Evolutionary conservation across 2,888 invertebrate genomes (phyloP), one percentile per base, ranked within the genome.

Genomic region (Drosophila prostipennis): DNA sequence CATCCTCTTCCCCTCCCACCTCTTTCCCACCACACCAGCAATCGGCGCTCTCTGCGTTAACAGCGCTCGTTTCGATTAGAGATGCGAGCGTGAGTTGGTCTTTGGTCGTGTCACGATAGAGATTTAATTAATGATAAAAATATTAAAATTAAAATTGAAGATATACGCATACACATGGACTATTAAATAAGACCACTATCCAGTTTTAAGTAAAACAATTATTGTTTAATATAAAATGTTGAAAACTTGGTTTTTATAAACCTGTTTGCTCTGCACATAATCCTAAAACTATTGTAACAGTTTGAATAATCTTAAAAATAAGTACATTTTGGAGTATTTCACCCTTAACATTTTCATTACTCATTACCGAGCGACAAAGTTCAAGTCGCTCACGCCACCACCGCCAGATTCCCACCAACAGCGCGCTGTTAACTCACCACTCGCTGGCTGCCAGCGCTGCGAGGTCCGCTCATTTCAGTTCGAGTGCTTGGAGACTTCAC

Each of bases 401-500:
- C 8, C 57, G 7, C 58, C 14, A 57, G 14, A 14, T 14, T 19
- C n/a, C 29, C 29, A 32, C 39, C 39, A 58, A 32, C 57, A 58
- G 57, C 19, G 57, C 57, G 19, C 39, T 40, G 39, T 8, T 58
- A 58, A 14, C 59, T 36, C 58, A 58, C 58, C 59, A 58, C 40
- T 14, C 19, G 58, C 58, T 32, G 32, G 36, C 60, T 36, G 61
- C 29, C 6, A 60, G 29, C 60, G 60, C 29, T 14, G 3, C 19
- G 58, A 39, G 19, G 11, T 58, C 58, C n/a, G 39, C 69, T 68
- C 49, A 85, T 74, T 87, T 88, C 77, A 56, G 68, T 63, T 72
- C 68, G 74, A 69, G 60, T 67, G 74, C 90, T 91, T 91, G 91
- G 90, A 91, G 91, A 91, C 91, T 91, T 91, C 91, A 89, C 87